Conservation (phyloP, 2,113 vertebrate species). For the Motacilla alba region DNA sequence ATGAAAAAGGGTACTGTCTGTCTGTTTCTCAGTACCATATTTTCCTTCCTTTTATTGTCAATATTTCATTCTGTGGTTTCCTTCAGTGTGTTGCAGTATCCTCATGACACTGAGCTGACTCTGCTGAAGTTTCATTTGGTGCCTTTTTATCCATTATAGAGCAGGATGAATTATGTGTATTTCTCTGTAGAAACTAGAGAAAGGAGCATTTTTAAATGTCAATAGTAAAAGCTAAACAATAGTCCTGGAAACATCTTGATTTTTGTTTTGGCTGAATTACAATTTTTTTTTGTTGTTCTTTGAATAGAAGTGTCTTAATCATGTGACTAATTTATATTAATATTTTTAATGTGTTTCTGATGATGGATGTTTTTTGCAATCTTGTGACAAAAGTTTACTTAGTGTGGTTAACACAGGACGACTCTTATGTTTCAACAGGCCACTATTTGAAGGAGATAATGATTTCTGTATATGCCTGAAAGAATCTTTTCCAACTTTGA, state of each 20-base stretch:
- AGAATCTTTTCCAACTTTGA: conserved; percentile 96
- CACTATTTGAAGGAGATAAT: conserved; percentile 98
- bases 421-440: conserved; percentile 77
- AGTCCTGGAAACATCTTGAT: neutral
- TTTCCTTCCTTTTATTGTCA: neutral
- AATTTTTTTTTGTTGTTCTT: neutral
- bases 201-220: neutral
- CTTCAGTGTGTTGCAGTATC: neutral
- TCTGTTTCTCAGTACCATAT: neutral
- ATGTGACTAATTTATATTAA: neutral
- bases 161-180: neutral
- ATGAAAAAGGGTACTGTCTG: neutral
- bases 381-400: neutral
- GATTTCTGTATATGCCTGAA: conserved; percentile 98
- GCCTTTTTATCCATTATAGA: neutral
- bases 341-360: neutral
- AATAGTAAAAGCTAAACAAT: neutral
- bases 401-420: neutral
- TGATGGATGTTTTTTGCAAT: neutral
- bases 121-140: neutral
- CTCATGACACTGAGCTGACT: neutral
- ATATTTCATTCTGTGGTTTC: neutral
- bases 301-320: neutral
- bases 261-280: neutral
- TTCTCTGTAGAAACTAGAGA: neutral